Evolutionary conservation across 1,140 invertebrate species (phyloP), one percentile per base, ranked within the genome.

Genomic region (Physella acuta): DNA sequence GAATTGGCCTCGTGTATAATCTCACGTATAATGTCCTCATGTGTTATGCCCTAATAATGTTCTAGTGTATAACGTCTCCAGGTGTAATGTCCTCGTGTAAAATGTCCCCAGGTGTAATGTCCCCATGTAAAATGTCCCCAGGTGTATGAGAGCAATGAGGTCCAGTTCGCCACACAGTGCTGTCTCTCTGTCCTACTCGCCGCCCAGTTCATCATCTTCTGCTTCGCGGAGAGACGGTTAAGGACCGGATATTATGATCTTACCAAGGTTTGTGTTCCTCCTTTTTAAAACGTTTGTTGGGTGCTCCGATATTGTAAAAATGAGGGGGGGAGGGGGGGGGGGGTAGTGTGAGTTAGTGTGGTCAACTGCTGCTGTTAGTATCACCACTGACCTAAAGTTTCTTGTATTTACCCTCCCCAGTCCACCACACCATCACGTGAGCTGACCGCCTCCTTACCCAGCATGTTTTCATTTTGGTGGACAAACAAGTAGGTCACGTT

Each of bases 401-500:
- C 20, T 11, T 44, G 20, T 20, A 44, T 11, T 11, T 44, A 44
- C 8, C 8, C 8, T 11, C 8, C 20, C 8, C 39, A 11, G 39
- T 44, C 20, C 20, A 44, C 8, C 39, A n/a, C 52, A 55, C 52
- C 91, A 78, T 96, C 93, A 84, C 95, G 96, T 56, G 95, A 98
- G 83, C 86, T 89, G 59, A 85, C 86, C 56, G 88, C 94, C 52
- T 94, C 95, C 24, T 98, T 97, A 82, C 88, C 94, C 20, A 94
- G 93, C 33, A 89, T 90, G 65, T 82, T 98, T 3, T 88, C 92
- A 0, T 99, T 95, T 82, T 89, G 90, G 58, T 99, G 97, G 97
- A 96, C 98, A 80, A 93, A 95, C 84, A 64, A 74, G 77, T 82
- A 81, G 72, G 82, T 82, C 36, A 16, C 28, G 28, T 55, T n/a